Base-by-base conservation (phyloP, 2,113 vertebrate species). In the Epinephelus cyanopodus region DNA sequence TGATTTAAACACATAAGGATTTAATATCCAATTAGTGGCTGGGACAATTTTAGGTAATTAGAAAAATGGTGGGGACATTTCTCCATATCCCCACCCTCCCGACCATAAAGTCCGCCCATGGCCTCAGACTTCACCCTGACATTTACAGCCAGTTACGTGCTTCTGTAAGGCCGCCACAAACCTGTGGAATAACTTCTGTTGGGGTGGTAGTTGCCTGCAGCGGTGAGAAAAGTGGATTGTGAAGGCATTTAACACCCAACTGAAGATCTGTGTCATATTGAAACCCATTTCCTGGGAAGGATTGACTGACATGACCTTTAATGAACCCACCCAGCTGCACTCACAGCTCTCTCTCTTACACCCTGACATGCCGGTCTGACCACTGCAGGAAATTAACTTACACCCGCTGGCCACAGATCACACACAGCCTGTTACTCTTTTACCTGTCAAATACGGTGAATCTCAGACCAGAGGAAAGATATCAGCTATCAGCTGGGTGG, bases 351-450 rank as follows among this genome's bases (percentile, higher is more conserved):
- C 74, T 15, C 27, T 48, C 57, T 69, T 3, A 58, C 60, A 66
- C 13, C 48, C 72, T 6, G 68, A 84, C 77, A 77, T 21, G 57
- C 33, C 19, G 23, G 68, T 72, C 33, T 48, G 27, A 71, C 57
- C 64, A 6, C 6, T 2, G 23, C 63, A 52, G 74, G 74, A 82
- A 83, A 77, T 53, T 6, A 73, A 42, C 69, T 60, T 4, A 14
- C 21, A 42, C 47, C 52, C 8, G 17, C 68, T 1, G 62, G 39
- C 50, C 52, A n/a, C 66, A 61, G 79, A 70, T 78, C 45, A 58
- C 25, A 52, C 33, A 12, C 5, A 45, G 17, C 19, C 75, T 27
- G 37, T 29, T 53, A 45, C 54, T 29, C 65, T 19, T 37, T 61
- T 11, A 62, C 65, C 18, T 39, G 64, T 42, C 33, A 56, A 37